Base-by-base conservation (phyloP, 1,140 invertebrate genomes). In the Ylistrum balloti region DNA sequence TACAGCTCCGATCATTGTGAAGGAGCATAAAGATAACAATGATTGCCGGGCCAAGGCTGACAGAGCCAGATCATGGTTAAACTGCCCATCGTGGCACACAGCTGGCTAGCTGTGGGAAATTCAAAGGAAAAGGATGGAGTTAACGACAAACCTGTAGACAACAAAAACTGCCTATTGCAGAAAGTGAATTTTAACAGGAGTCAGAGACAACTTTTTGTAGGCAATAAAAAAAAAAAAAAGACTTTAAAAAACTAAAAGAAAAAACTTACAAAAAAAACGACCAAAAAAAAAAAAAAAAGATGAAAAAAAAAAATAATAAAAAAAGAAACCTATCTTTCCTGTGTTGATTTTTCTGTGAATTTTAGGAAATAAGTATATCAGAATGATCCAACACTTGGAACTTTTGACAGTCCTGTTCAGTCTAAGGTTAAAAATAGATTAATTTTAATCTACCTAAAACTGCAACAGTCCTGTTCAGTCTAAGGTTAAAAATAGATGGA, bases 171-270 rank as follows among this genome's bases (percentile, higher is more conserved):
- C 56, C 56, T 74, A 74, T 74, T 28, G 56, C 56, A 74, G 56
- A 74, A 74, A 74, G 56, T 74, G 17, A 74, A 74, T 74, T 74
- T 74, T 74, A 74, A 74, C 22, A 74, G 56, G 56, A 74, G 22
- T 74, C 56, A n/a, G 56, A 28, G n/a, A n/a, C 11, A n/a, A 74
- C 56, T 74, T 74, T 74, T 74, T 74, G 56, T 74, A 74, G 56
- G 56, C 56, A 74, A 74, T 74, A 74, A 74, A 74, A 74, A 74
- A 74, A 74, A 74, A 74, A 74, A 74, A 74, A 74, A 74, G n/a
- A 74, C 56, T 74, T 1, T 28, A 74, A 74, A 74, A 74, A 74
- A 9, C 17, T 28, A 28, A 74, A 74, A 11, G 28, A 74, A 74
- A 74, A 74, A 28, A 74, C 56, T 28, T 28, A 5, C n/a, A 74